Evolutionary conservation across 1,140 invertebrate species (phyloP).

Genomic region (Caenorhabditis briggsae): DNA sequence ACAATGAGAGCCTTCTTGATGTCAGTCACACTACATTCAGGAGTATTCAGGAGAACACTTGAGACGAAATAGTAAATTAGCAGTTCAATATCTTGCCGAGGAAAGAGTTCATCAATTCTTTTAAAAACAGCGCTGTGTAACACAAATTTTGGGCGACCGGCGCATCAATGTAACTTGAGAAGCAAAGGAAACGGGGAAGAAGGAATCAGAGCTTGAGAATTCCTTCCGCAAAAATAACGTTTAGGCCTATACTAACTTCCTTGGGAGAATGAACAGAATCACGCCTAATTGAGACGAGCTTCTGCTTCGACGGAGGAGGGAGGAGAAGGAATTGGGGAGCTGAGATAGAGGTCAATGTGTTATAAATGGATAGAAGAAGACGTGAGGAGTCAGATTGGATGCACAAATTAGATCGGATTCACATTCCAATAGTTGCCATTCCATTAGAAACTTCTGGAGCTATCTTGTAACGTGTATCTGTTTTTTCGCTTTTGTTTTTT

Average conservation of each 20-base stretch:
- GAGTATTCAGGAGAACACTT: background rate
- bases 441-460: background rate
- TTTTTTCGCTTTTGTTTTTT: too few relatives aligned
- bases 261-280: conserved; percentile 51
- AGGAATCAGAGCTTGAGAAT: conserved; percentile 35
- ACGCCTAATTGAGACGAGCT: conserved; percentile 52
- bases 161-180: conserved; percentile 43
- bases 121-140: background rate
- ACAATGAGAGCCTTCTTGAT: background rate
- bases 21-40: background rate
- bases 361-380: background rate
- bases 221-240: conserved; percentile 42
- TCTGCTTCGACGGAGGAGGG: background rate
- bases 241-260: conserved; percentile 51
- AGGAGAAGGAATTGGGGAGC: background rate
- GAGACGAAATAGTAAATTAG: background rate
- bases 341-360: conserved; percentile 43
- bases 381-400: background rate
- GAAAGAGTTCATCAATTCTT: background rate
- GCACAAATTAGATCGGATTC: conserved; percentile 26
- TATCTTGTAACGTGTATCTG: too few relatives aligned
- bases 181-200: background rate
- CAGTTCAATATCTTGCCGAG: background rate
- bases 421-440: conserved; percentile 7
- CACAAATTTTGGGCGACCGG: background rate